Evolutionary conservation across 30 jellyfish, hydroid and myxozoan species (phyloP).

Genomic region (Hydra vulgaris): DNA sequence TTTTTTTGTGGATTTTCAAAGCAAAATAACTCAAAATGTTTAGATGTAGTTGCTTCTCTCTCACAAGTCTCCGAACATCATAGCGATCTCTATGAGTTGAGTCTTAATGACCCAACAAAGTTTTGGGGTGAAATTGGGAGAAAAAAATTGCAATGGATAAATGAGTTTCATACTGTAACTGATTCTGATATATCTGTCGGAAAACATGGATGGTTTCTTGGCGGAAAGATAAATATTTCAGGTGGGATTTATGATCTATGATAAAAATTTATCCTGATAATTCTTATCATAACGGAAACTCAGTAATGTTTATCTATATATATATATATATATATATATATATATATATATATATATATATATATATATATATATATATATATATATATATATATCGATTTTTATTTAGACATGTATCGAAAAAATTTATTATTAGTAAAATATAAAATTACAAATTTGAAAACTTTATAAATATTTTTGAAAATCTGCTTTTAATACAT

Average conservation of each 20-base stretch:
- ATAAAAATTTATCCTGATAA: too few species aligned
- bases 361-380: too few species aligned
- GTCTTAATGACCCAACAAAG: slow-evolving; percentile 46
- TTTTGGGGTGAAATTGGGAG: slow-evolving; percentile 85
- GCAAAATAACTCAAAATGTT: not conserved
- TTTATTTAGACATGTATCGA: too few species aligned
- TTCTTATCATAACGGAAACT: too few species aligned
- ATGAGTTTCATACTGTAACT: slow-evolving; percentile 55
- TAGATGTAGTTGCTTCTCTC: not conserved
- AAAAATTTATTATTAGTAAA: too few species aligned
- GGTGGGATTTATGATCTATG: slow-evolving; percentile 47
- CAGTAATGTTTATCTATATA: too few species aligned
- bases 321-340: too few species aligned
- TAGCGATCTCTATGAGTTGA: slow-evolving; percentile 47
- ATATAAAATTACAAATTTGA: too few species aligned
- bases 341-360: too few species aligned
- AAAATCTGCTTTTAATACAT: too few species aligned
- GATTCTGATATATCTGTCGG: slow-evolving; percentile 46
- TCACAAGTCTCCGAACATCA: slow-evolving; percentile 19
- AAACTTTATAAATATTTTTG: too few species aligned
- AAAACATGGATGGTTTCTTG: slow-evolving; percentile 70
- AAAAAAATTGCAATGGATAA: slow-evolving; percentile 50
- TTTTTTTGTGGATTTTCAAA: not conserved
- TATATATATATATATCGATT: too few species aligned
- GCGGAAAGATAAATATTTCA: slow-evolving; percentile 75